Conservation (phyloP, 2,797 vertebrate species). For the Zalophus californianus region DNA sequence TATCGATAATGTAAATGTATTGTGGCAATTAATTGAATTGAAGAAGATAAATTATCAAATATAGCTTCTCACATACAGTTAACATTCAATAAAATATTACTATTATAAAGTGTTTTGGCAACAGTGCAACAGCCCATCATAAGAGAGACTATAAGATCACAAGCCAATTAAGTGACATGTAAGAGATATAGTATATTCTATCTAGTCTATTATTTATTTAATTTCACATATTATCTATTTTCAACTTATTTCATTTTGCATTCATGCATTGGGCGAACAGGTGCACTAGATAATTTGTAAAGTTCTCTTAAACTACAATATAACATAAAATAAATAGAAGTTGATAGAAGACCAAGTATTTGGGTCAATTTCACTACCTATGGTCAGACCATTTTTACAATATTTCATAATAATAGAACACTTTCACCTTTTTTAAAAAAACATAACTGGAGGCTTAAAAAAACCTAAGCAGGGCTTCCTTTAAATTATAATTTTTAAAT, state of each 20-base stretch:
- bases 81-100: not conserved
- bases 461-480: not conserved
- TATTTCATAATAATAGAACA: not conserved
- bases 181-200: not conserved
- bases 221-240: not conserved
- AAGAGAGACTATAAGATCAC: not conserved
- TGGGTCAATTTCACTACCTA: not conserved
- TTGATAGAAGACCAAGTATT: not conserved
- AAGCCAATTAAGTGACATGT: not conserved
- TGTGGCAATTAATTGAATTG: not conserved
- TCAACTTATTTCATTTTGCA: not conserved
- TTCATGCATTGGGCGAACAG: not conserved
- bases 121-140: not conserved
- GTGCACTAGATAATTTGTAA: not conserved
- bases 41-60: not conserved
- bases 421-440: not conserved
- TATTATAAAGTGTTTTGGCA: not conserved
- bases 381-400: not conserved
- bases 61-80: not conserved
- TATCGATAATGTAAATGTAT: not conserved
- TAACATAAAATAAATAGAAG: not conserved
- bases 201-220: not conserved
- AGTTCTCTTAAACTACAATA: not conserved
- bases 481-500: not conserved
- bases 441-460: not conserved